Conservation (phyloP, 2,888 invertebrate species). For the Hecatera dysodea region DNA sequence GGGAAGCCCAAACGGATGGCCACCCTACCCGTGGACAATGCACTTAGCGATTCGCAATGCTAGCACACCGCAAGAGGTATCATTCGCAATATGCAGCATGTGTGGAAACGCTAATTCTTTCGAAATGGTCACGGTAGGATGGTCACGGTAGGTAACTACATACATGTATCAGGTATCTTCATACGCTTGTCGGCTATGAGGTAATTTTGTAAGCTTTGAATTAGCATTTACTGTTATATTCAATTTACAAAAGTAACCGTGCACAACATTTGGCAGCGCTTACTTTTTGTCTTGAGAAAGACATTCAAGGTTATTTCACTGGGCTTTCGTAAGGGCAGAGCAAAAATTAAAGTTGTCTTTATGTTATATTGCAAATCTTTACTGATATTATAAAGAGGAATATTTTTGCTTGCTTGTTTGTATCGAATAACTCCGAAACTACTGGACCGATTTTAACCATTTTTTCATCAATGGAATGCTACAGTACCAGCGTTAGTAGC, state of each 20-base stretch:
- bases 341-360: too few species aligned
- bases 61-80: slow-evolving; percentile 24
- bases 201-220: slow-evolving; percentile 31
- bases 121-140: slow-evolving; percentile 35
- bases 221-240: neutral
- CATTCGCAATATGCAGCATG: slow-evolving; percentile 15
- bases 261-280: too few species aligned
- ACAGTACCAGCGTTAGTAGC: too few species aligned
- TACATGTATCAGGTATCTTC: slow-evolving; percentile 20
- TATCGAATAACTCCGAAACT: too few species aligned
- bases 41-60: slow-evolving; percentile 18
- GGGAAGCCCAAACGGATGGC: too few species aligned
- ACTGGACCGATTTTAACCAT: too few species aligned
- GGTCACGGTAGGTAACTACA: slow-evolving; percentile 29
- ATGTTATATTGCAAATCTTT: too few species aligned
- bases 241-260: neutral
- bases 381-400: too few species aligned
- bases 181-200: neutral
- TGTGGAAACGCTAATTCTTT: slow-evolving; percentile 37
- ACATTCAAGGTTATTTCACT: neutral
- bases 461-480: too few species aligned
- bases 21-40: too few species aligned
- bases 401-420: too few species aligned
- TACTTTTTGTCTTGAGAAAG: neutral
- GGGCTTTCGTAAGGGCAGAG: too few species aligned